Conservation (phyloP, 1,140 invertebrate genomes). For the Zaprionus davidi region DNA sequence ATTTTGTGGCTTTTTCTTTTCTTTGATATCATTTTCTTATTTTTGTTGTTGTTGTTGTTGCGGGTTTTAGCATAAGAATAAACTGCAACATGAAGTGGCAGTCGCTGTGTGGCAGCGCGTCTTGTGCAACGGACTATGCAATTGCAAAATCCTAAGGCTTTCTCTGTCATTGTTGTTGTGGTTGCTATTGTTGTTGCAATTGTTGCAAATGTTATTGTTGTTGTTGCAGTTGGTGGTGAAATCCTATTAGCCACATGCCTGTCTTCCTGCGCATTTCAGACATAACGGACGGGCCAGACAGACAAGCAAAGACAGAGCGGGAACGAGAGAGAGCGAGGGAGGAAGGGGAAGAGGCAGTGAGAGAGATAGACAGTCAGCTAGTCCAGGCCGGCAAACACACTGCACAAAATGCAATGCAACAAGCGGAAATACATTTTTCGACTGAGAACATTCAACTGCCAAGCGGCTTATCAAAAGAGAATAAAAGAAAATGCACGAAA, state of each 20-base stretch:
- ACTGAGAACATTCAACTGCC: slow-evolving; percentile 60
- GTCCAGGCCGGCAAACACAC: slow-evolving; percentile 11
- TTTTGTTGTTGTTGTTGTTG: slow-evolving; percentile 10
- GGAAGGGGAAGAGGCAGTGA: not conserved
- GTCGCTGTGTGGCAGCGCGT: slow-evolving; percentile 32
- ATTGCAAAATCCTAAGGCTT: slow-evolving; percentile 57
- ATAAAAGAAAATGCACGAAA: slow-evolving; percentile 1
- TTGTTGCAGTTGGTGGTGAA: slow-evolving; percentile 43
- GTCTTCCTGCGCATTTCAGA: slow-evolving; percentile 61
- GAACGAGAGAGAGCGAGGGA: not conserved
- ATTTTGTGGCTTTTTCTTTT: slow-evolving; percentile 10
- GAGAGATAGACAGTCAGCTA: not conserved
- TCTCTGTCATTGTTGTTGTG: slow-evolving; percentile 26
- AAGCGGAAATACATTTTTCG: slow-evolving; percentile 59
- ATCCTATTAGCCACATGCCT: slow-evolving; percentile 79
- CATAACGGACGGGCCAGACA: slow-evolving; percentile 32
- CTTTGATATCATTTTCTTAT: slow-evolving; percentile 1
- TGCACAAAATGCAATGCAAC: slow-evolving; percentile 48
- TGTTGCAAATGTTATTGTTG: not conserved
- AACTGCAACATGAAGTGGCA: slow-evolving; percentile 58
- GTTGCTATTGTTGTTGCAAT: slow-evolving; percentile 11
- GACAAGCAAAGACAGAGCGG: slow-evolving; percentile 17
- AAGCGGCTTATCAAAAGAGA: slow-evolving; percentile 66
- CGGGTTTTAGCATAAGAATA: slow-evolving; percentile 32
- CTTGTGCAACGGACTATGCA: slow-evolving; percentile 70